Percentiles rank a stretch among this genome's conserved stretches.
Evolutionary conservation across 1,140 invertebrate genomes (phyloP).

Genomic region (Heliconius congener): DNA sequence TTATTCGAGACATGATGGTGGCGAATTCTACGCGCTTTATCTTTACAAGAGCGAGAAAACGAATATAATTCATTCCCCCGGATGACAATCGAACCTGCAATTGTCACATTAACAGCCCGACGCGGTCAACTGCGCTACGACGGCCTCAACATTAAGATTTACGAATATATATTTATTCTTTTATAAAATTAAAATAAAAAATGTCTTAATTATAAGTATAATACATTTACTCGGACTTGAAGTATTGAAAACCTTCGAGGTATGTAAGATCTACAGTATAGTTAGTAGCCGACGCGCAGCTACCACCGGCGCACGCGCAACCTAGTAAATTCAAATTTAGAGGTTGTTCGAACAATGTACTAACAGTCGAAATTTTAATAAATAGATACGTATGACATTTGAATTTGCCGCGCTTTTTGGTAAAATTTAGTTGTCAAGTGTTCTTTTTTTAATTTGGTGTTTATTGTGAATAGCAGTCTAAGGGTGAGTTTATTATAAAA

Average conservation of each 20-base stretch:
- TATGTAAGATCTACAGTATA: constrained; percentile 45
- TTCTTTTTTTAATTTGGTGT: constrained; percentile 21
- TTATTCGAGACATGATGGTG: too few species aligned
- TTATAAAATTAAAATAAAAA: too few species aligned
- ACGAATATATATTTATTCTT: too few species aligned
- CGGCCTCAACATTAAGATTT: too few species aligned
- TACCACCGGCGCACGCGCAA: constrained; percentile 61
- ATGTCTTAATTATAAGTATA: background rate
- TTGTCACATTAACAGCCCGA: too few species aligned
- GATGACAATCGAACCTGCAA: too few species aligned
- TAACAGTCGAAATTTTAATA: constrained; percentile 44
- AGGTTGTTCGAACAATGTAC: constrained; percentile 53
- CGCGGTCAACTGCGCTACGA: too few species aligned
- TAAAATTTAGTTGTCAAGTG: constrained; percentile 59
- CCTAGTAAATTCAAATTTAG: constrained; percentile 60
- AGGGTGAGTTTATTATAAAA: constrained; percentile 42
- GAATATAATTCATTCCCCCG: too few species aligned
- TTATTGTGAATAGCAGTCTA: constrained; percentile 40
- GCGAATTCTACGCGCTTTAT: too few species aligned
- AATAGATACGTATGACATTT: constrained; percentile 46
- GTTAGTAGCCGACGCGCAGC: constrained; percentile 59
- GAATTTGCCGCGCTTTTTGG: constrained; percentile 63
- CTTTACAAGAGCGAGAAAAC: too few species aligned
- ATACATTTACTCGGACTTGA: background rate
- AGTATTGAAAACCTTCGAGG: constrained; percentile 61